Evolutionary conservation across 2,888 invertebrate genomes (phyloP).

Genomic region (Eupeodes luniger): DNA sequence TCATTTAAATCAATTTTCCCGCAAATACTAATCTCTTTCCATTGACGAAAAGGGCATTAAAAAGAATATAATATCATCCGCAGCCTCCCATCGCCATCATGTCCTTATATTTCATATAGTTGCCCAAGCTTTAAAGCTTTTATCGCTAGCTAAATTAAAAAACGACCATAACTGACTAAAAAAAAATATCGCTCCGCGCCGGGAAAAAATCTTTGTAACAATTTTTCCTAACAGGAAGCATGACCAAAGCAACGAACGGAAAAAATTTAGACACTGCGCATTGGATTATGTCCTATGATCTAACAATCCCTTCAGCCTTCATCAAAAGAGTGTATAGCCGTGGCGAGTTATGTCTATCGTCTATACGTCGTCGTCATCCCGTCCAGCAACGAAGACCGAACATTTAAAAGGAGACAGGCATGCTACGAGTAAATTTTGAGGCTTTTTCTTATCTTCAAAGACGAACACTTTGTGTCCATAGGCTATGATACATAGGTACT

Average conservation of each 20-base stretch:
- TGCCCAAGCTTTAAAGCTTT: conserved; percentile 63
- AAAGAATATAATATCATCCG: conserved; percentile 4
- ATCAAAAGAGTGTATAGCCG: background rate
- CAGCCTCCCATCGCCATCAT: conserved; percentile 5
- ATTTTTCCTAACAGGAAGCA: conserved; percentile 29
- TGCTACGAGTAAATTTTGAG: background rate
- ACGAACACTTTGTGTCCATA: background rate
- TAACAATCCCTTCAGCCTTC: conserved; percentile 21
- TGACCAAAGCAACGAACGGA: conserved; percentile 26
- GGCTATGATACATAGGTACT: conserved; percentile 77
- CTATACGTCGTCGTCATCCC: no score
- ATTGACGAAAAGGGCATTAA: conserved; percentile 34
- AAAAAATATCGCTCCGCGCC: conserved; percentile 1
- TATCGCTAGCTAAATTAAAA: conserved; percentile 17
- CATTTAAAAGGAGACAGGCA: background rate
- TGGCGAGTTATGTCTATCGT: background rate
- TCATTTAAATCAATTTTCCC: conserved; percentile 68
- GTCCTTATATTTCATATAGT: background rate
- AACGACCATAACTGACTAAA: background rate
- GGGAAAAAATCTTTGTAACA: conserved; percentile 54
- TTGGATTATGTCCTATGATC: conserved; percentile 64
- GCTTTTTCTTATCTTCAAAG: conserved; percentile 2
- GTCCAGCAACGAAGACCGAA: background rate
- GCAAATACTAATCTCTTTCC: conserved; percentile 58
- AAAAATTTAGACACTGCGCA: conserved; percentile 67